phyloP scores from a whole-genome alignment of 2,797 vertebrate species.

The Myripristis murdjan region DNA sequence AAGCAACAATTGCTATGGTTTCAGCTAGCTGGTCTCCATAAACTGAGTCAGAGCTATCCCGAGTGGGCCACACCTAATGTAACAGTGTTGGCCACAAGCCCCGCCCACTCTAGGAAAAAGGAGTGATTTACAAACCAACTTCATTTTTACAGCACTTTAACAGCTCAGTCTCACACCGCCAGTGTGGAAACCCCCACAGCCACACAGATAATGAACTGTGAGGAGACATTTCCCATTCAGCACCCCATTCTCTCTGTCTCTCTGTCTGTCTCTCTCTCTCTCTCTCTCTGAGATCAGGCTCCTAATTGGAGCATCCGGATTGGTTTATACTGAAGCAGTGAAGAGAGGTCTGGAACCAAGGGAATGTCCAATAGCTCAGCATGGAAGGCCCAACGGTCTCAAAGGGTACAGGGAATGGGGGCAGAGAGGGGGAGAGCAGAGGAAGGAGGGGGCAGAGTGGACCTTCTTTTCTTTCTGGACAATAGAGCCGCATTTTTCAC shows the following conservation, averaged over 20 bases:
- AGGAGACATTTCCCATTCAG: conserved; percentile 43
- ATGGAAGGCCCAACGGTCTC: conserved; percentile 67
- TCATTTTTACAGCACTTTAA: conserved; percentile 44
- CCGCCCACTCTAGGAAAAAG: conserved; percentile 25
- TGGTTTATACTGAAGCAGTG: conserved; percentile 45
- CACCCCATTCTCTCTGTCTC: neutral
- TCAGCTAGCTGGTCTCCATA: conserved; percentile 18
- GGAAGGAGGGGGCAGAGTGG: conserved; percentile 62
- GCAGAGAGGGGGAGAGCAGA: conserved; percentile 81
- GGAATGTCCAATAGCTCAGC: conserved; percentile 77
- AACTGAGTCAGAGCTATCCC: conserved; percentile 24
- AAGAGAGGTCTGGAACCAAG: conserved; percentile 70
- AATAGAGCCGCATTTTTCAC: conserved; percentile 65
- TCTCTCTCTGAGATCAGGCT: conserved; percentile 48
- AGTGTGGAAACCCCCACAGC: conserved; percentile 42
- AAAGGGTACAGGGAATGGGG: conserved; percentile 16
- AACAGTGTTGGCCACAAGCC: conserved; percentile 20
- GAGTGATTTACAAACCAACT: conserved; percentile 48
- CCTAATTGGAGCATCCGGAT: conserved; percentile 61
- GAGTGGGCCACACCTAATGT: conserved; percentile 3
- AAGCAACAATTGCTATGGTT: conserved; percentile 31
- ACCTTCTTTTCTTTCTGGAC: conserved; percentile 71
- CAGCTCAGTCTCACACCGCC: conserved; percentile 16
- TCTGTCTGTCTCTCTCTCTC: neutral
- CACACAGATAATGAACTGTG: conserved; percentile 54